Base-by-base conservation (phyloP, 2,113 vertebrate species). In the Epinephelus fuscoguttatus region DNA sequence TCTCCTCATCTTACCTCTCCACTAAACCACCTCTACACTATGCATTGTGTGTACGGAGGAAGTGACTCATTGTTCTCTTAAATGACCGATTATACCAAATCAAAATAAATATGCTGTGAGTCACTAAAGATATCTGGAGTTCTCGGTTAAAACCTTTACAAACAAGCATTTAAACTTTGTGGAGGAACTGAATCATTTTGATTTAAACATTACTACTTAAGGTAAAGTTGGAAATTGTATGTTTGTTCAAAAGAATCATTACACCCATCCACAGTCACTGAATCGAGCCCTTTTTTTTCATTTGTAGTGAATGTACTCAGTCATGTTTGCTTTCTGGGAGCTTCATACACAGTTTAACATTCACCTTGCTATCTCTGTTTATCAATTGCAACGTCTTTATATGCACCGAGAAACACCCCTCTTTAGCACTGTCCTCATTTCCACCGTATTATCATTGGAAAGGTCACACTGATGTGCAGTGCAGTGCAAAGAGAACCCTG, bases 381-480 rank as follows among this genome's bases (percentile, higher is more conserved):
- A 68, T 73, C 23, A 37, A 68, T 52, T 42, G 74, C n/a, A 13
- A 19, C 14, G 53, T 21, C 6, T 18, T 25, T n/a, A 19, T 62
- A 25, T 6, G 17, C 13, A 19, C 11, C 4, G 52, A 70, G 42
- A 76, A 77, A 60, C 25, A 4, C 9, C 25, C 2, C 12, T 60
- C 12, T 74, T 66, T 23, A 78, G 19, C 59, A 25, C 2, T 2
- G 49, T 19, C 27, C 49, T 68, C 30, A 25, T 75, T 30, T 75
- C 9, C 10, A 50, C 62, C 30, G 14, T 13, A 45, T 78, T 8
- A 70, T 30, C 62, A 50, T 25, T 14, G 13, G 12, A 63, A 78
- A 70, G 50, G 30, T 73, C 88, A 66, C 52, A 56, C 9, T 10
- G 37, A 23, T 52, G 42, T 56, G 27, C 18, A 53, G 3, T 21